Conservation (phyloP, 2,797 vertebrate genomes). For the Dendrocincla tyrannina region DNA sequence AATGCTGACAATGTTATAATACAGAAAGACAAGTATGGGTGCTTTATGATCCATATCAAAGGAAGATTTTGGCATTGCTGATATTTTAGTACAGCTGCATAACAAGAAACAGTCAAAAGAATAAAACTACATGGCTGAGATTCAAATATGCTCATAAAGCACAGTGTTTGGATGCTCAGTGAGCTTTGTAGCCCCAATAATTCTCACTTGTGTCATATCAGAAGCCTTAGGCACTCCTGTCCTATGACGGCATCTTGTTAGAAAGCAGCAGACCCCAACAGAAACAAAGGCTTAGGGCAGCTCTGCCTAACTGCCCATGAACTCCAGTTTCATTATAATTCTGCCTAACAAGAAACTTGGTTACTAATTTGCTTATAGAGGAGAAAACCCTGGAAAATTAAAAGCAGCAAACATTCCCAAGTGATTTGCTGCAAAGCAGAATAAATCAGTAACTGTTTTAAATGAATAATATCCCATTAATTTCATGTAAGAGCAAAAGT, state of each 20-base stretch:
- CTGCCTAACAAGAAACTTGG: slow-evolving; percentile 25
- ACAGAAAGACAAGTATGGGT: background rate
- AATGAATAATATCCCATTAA: slow-evolving; percentile 27
- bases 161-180: slow-evolving; percentile 37
- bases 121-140: slow-evolving; percentile 26
- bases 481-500: background rate
- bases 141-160: slow-evolving; percentile 49
- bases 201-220: slow-evolving; percentile 9
- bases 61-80: background rate
- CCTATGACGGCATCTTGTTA: slow-evolving; percentile 51
- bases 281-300: slow-evolving; percentile 25
- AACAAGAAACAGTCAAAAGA: slow-evolving; percentile 33
- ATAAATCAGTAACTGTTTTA: slow-evolving; percentile 31
- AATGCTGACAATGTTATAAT: background rate
- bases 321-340: slow-evolving; percentile 33
- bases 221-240: slow-evolving; percentile 21
- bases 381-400: slow-evolving; percentile 38
- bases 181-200: slow-evolving; percentile 27
- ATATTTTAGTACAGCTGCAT: background rate
- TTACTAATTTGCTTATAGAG: slow-evolving; percentile 53
- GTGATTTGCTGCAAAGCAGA: slow-evolving; percentile 27
- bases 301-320: slow-evolving; percentile 40
- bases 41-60: background rate
- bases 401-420: slow-evolving; percentile 40
- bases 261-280: slow-evolving; percentile 18